Evolutionary conservation across 2,113 vertebrate species (phyloP).

Genomic region (Pteronura brasiliensis): DNA sequence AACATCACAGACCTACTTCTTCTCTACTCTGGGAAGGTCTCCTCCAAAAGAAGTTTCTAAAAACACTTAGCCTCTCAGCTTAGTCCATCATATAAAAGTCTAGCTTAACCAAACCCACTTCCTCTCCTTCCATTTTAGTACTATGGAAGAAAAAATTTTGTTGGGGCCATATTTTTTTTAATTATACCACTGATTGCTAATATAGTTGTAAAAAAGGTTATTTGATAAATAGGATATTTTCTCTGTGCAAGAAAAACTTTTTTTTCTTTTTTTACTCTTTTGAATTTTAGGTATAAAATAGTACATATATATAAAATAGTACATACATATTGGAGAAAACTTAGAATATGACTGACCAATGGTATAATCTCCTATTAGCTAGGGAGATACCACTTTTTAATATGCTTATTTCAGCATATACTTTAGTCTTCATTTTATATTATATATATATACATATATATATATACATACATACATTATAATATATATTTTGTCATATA

Average conservation of each 20-base stretch:
- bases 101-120: background rate
- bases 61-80: background rate
- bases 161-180: background rate
- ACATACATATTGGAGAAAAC: background rate
- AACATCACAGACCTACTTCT: accelerated
- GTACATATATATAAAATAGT: background rate
- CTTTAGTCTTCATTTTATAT: background rate
- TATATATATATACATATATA: background rate
- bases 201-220: background rate
- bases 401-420: background rate
- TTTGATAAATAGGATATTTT: background rate
- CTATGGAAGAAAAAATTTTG: background rate
- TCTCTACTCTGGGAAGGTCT: background rate
- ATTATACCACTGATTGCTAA: background rate
- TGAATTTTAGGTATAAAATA: background rate
- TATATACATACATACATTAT: background rate
- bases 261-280: background rate
- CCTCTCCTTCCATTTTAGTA: background rate
- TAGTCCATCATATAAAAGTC: background rate
- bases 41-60: background rate
- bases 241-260: background rate
- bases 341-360: background rate
- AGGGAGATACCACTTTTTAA: background rate
- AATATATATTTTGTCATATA: background rate
- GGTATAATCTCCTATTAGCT: background rate